Evolutionary conservation across 2,888 invertebrate genomes (phyloP), one percentile per base, ranked within the genome.

Genomic region (Cabera pusaria): DNA sequence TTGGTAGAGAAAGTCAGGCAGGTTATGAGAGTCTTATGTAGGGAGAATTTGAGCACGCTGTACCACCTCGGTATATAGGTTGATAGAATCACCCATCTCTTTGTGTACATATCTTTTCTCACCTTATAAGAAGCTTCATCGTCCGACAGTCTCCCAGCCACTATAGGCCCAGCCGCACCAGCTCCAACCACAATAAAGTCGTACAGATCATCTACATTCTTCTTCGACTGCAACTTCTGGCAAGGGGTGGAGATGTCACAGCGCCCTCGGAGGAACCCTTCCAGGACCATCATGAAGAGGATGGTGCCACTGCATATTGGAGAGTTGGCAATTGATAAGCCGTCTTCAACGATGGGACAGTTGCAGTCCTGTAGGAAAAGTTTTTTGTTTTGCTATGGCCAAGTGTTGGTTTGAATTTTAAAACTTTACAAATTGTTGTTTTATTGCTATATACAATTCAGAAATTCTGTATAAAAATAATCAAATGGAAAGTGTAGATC

Each of bases 171-270:
- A 0, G 91, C 92, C 1, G 92, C 76, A 0, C 93, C 93, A 4
- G 89, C 91, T 0, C 93, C 93, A 6, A 93, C 89, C 3, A 92
- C 92, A 5, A 93, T 89, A 55, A 92, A 93, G 59, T 93, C 93
- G 51, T 93, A 93, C 10, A 77, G 80, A 0, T 65, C 45, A 4
- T 85, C 78, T 1, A 72, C 44, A 0, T 64, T 56, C 0, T 63
- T 44, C 19, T 63, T 69, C 0, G 92, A 88, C 8, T 46, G 59
- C 2, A 93, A 76, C 34, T 91, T 77, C 11, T 85, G 68, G 68
- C 93, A 93, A 0, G 91, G 87, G 8, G 90, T 82, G 1, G 89
- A 79, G 34, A 91, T 73, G 1, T 65, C 56, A 38, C 91, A 91
- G 8, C 84, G 66, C 1, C 90, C 89, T 49, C 88, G 80, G 5